Conservation (phyloP, 2,113 vertebrate species). For the Trichomycterus rosablanca region DNA sequence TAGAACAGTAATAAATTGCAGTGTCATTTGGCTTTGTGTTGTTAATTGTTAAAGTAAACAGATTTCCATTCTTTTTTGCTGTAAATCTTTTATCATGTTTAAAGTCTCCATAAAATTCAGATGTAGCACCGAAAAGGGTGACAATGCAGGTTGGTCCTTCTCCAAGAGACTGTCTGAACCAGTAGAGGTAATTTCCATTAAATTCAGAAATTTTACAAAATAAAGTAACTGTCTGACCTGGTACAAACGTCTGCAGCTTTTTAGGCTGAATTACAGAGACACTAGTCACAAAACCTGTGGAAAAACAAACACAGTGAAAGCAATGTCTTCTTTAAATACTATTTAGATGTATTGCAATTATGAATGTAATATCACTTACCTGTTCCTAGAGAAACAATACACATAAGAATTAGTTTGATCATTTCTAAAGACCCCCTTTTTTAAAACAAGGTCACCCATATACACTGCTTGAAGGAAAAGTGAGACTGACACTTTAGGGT, state of each 20-base stretch:
- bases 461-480: neutral
- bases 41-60: constrained; percentile 8
- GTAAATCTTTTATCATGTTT: neutral
- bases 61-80: neutral
- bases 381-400: constrained; percentile 1
- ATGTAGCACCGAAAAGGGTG: neutral
- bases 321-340: constrained; percentile 15
- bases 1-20: constrained; percentile 29
- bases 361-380: too few relatives aligned
- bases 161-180: too few relatives aligned
- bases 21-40: constrained; percentile 1
- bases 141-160: too few relatives aligned
- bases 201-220: too few relatives aligned
- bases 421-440: neutral
- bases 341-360: neutral
- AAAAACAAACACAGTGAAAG: too few relatives aligned
- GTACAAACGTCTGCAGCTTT: too few relatives aligned
- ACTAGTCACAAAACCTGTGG: too few relatives aligned
- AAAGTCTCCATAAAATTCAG: constrained; percentile 18
- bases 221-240: too few relatives aligned
- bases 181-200: too few relatives aligned
- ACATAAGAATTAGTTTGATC: too few relatives aligned
- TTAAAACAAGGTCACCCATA: neutral
- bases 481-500: neutral
- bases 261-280: too few relatives aligned